A percentile compares a stretch with the other conserved stretches of the same genome.
phyloP scores from a whole-genome alignment of 1,140 invertebrate genomes.

The Hyposmocoma kahamanoa region DNA sequence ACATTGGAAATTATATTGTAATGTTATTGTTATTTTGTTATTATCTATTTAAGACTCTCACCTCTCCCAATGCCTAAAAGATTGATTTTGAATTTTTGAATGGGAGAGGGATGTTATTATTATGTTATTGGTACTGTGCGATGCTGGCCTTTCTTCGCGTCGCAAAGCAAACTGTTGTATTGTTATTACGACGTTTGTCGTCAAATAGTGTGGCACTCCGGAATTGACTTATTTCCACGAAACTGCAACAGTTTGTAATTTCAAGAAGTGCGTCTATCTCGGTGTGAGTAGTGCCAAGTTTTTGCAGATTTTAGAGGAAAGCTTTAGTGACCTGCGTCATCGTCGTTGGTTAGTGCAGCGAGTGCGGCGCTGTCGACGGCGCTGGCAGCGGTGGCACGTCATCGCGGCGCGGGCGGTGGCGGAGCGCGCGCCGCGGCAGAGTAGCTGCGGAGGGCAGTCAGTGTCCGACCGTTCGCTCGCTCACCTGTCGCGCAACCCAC shows the following conservation, averaged over 20 bases:
- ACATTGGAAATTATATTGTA: no score
- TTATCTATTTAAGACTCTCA: no score
- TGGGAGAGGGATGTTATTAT: no score
- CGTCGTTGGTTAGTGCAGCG: background rate
- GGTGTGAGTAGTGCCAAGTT: slow-evolving; percentile 20
- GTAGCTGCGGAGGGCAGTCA: slow-evolving; percentile 25
- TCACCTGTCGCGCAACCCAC: slow-evolving; percentile 30
- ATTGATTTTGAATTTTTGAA: no score
- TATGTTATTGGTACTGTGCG: no score
- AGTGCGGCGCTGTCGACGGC: background rate
- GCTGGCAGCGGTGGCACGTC: slow-evolving; percentile 8
- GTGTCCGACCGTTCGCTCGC: slow-evolving; percentile 48
- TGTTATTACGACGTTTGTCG: no score
- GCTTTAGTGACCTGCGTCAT: slow-evolving; percentile 1
- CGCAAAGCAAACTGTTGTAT: no score
- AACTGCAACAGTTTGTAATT: slow-evolving; percentile 21
- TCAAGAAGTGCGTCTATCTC: slow-evolving; percentile 12
- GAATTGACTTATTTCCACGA: slow-evolving; percentile 7
- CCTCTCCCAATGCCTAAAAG: no score
- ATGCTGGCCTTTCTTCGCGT: no score
- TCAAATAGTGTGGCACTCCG: no score
- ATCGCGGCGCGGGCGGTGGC: slow-evolving; percentile 11
- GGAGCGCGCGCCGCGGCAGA: background rate
- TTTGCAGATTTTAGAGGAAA: slow-evolving; percentile 11
- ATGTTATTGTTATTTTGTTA: no score